These are phyloP conservation scores for Ceratotherium simum DNA, from an alignment of 2,113 vertebrate genomes.

Conservation along the genomic window DNA sequence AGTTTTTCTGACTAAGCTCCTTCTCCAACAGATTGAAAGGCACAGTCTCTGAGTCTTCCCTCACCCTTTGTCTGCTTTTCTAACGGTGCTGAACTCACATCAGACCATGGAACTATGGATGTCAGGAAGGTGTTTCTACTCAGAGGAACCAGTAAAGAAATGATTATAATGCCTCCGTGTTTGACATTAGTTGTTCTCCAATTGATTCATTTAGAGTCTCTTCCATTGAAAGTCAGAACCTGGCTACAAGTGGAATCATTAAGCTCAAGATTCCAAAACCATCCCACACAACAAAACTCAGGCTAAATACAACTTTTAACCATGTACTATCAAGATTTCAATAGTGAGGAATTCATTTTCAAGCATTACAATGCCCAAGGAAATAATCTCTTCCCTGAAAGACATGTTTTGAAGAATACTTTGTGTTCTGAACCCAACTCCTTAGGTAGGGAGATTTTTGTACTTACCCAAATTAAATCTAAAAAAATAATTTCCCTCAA, in stretches of 20 bases:
- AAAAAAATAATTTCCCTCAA: background rate
- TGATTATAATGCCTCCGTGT: background rate
- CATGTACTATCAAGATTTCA: background rate
- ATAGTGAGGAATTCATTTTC: background rate
- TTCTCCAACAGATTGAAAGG: background rate
- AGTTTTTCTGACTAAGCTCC: background rate
- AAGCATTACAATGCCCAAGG: background rate
- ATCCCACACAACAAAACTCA: background rate
- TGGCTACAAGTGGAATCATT: background rate
- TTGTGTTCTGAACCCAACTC: background rate
- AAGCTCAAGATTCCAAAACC: background rate
- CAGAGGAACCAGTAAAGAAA: background rate
- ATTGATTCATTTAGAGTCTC: background rate
- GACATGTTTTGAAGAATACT: background rate
- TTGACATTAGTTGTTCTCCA: background rate
- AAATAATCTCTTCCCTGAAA: background rate
- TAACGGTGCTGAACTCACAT: background rate
- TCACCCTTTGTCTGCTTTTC: background rate
- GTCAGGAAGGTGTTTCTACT: background rate
- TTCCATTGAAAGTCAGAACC: background rate
- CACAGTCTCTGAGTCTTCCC: background rate
- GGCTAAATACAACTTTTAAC: background rate
- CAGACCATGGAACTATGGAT: background rate
- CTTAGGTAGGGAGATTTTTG: background rate
- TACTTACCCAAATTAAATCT: background rate